phyloP scores from a whole-genome alignment of 2,113 vertebrate species.

The Globicephala melas region DNA sequence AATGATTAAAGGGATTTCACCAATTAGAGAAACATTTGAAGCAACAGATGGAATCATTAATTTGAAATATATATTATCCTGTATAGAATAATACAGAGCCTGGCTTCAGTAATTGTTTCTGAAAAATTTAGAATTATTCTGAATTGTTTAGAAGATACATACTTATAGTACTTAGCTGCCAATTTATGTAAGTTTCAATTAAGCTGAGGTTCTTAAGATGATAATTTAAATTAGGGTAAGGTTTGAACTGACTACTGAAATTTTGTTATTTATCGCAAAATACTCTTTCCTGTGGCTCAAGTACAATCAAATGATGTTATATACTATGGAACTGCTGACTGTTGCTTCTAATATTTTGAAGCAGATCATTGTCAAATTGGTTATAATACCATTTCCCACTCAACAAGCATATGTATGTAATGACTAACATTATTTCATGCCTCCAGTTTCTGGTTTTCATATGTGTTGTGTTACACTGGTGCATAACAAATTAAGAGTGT shows the following conservation, averaged over 20 bases:
- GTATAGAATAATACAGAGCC: not conserved
- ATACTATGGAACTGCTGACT: not conserved
- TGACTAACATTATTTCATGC: not conserved
- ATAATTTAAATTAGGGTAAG: not conserved
- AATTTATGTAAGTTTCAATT: constrained; percentile 16
- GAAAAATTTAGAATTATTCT: too few species aligned
- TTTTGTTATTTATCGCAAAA: not conserved
- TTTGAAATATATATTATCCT: not conserved
- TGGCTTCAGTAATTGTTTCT: constrained; percentile 43
- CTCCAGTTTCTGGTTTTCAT: not conserved
- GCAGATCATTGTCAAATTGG: not conserved
- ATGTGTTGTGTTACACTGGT: not conserved
- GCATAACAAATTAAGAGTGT: not conserved
- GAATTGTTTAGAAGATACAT: not conserved
- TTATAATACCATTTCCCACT: not conserved
- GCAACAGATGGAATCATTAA: constrained; percentile 6
- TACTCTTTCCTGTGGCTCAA: not conserved
- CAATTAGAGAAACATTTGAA: constrained; percentile 4
- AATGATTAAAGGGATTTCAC: constrained; percentile 38
- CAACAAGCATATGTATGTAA: not conserved
- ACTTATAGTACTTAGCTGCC: not conserved
- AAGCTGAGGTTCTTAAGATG: not conserved
- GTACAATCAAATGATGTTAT: not conserved
- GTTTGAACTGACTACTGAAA: not conserved
- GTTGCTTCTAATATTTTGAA: constrained; percentile 19